phyloP scores from a whole-genome alignment of 2,113 vertebrate genomes.

The Aix galericulata region DNA sequence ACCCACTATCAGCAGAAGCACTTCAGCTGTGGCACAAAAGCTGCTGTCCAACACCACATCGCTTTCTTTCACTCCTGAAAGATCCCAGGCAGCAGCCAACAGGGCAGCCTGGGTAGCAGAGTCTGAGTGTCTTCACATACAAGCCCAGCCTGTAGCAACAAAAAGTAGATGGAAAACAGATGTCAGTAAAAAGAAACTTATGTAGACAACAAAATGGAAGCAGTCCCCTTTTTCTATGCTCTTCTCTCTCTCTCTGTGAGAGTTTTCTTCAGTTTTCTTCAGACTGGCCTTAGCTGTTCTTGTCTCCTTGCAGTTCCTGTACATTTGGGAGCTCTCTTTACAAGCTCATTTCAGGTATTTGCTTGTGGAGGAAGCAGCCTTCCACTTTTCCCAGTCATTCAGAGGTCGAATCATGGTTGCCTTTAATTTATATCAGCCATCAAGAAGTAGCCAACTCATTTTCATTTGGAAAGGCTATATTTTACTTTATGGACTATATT shows the following conservation, averaged over 20 bases:
- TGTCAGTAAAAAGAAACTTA: background rate
- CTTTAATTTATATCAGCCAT: background rate
- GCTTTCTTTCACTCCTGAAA: background rate
- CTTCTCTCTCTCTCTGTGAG: background rate
- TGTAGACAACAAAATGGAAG: background rate
- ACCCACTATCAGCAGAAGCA: background rate
- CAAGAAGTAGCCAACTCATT: background rate
- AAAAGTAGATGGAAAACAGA: background rate
- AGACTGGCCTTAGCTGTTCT: background rate
- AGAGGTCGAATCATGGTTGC: background rate
- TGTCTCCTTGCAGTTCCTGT: background rate
- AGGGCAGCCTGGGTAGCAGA: accelerated
- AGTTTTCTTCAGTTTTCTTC: background rate
- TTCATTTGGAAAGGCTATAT: background rate
- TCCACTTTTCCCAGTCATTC: background rate
- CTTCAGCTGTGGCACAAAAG: background rate
- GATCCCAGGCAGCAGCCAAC: background rate
- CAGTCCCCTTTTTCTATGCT: background rate
- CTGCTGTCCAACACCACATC: background rate
- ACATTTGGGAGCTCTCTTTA: background rate
- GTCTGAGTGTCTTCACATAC: background rate
- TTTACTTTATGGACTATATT: background rate
- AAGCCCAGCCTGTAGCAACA: background rate
- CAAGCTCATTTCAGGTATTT: background rate
- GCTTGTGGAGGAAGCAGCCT: background rate